phyloP scores from a whole-genome alignment of 2,888 invertebrate genomes.

The Leptinotarsa rubiginosa region DNA sequence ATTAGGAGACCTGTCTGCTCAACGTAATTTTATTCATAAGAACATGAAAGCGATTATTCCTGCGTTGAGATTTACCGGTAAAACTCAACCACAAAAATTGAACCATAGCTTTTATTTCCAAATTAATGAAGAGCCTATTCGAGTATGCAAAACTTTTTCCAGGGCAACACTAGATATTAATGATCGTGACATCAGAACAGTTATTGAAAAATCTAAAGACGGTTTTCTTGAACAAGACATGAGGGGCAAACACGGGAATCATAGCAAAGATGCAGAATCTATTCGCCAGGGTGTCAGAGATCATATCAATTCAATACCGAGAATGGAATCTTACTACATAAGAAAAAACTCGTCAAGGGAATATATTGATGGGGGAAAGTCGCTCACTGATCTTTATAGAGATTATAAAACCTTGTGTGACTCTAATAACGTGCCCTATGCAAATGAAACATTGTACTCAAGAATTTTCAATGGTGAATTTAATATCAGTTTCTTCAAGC shows the following conservation, averaged over 20 bases:
- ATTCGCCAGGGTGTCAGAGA: conserved; percentile 15
- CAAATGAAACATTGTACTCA: conserved; percentile 36
- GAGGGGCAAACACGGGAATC: conserved; percentile 39
- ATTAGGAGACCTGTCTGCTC: conserved; percentile 16
- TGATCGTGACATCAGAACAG: conserved; percentile 27
- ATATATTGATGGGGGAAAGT: conserved; percentile 51
- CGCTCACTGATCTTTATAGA: conserved; percentile 46
- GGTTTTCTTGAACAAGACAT: conserved; percentile 29
- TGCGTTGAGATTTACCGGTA: background rate
- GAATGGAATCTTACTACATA: conserved; percentile 33
- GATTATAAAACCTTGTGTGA: conserved; percentile 46
- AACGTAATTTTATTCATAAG: conserved; percentile 13
- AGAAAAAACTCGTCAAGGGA: conserved; percentile 30
- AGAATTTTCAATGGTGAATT: conserved; percentile 44
- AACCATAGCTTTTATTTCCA: conserved; percentile 31
- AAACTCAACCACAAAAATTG: background rate
- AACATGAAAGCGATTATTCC: background rate
- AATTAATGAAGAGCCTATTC: conserved; percentile 23
- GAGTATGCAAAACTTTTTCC: conserved; percentile 41
- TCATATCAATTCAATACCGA: conserved; percentile 23
- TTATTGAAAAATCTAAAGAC: conserved; percentile 6
- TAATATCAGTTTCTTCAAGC: conserved; percentile 44
- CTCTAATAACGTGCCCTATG: conserved; percentile 36
- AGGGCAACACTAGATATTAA: conserved; percentile 29
- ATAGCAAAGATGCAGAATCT: conserved; percentile 13